Percentiles rank a stretch among this genome's conserved stretches.
Conservation (phyloP, 2,888 invertebrate genomes). For the Parapristionchus giblindavisi region DNA sequence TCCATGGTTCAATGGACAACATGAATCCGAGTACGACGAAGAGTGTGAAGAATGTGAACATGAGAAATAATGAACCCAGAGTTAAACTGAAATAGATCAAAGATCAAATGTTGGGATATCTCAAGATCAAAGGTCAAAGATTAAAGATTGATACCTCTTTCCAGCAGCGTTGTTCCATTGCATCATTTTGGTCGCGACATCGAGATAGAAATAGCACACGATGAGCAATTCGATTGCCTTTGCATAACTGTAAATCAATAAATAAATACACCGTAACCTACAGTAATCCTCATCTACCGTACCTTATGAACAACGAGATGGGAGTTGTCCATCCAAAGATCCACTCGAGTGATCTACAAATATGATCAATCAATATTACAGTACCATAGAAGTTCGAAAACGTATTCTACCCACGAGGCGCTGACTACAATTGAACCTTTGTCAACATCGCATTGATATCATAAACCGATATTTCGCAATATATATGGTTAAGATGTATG, state of each 20-base stretch:
- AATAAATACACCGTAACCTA: not conserved
- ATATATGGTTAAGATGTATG: too few relatives aligned
- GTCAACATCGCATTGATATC: too few relatives aligned
- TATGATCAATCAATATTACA: not conserved
- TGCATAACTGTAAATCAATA: constrained; percentile 43
- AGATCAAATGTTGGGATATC: not conserved
- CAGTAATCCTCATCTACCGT: not conserved
- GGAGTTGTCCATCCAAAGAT: constrained; percentile 58
- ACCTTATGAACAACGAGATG: constrained; percentile 47
- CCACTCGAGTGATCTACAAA: constrained; percentile 59
- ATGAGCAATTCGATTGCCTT: constrained; percentile 55
- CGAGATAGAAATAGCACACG: constrained; percentile 60
- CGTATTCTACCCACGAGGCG: too few relatives aligned
- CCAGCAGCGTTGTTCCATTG: constrained; percentile 56
- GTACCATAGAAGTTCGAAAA: too few relatives aligned
- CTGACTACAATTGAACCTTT: too few relatives aligned
- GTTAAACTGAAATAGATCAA: constrained; percentile 46
- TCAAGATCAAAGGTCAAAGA: constrained; percentile 26
- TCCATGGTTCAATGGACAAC: constrained; percentile 52
- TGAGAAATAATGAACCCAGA: constrained; percentile 52
- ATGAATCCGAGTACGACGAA: constrained; percentile 56
- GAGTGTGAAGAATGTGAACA: constrained; percentile 58
- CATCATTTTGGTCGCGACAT: constrained; percentile 58
- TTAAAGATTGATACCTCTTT: constrained; percentile 41
- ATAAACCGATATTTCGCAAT: too few relatives aligned